These are phyloP conservation scores for Leptonema lineaticorne DNA, from an alignment of 1,140 invertebrate genomes.

Conservation along the genomic window DNA sequence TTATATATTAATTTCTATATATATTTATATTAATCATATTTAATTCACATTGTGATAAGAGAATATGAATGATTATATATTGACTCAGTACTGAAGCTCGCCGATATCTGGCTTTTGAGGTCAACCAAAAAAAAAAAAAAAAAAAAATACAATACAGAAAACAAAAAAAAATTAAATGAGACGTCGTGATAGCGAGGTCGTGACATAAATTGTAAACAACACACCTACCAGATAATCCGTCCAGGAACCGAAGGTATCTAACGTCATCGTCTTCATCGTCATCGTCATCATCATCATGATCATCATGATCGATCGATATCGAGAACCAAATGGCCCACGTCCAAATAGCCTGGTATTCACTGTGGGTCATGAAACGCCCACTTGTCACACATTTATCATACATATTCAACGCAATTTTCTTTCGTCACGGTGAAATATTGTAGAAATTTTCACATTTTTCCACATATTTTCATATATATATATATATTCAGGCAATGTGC, in stretches of 20 bases:
- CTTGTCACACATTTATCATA: background rate
- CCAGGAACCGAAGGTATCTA: background rate
- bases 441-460: too few relatives aligned
- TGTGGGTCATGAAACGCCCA: constrained; percentile 16
- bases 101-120: background rate
- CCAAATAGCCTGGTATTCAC: constrained; percentile 26
- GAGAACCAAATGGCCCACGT: constrained; percentile 24
- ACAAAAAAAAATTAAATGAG: background rate
- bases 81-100: background rate
- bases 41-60: too few relatives aligned
- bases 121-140: background rate
- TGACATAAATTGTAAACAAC: background rate
- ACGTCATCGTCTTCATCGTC: too few relatives aligned
- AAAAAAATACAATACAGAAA: background rate
- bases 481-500: background rate
- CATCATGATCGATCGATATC: too few relatives aligned
- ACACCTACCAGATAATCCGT: background rate
- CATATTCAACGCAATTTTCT: too few relatives aligned
- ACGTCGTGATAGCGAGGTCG: background rate
- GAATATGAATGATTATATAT: too few relatives aligned
- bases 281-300: too few relatives aligned
- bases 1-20: too few relatives aligned
- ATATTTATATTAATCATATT: too few relatives aligned
- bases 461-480: background rate
- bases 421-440: too few relatives aligned